Conservation (phyloP, 2,113 vertebrate genomes). For the Paramormyrops kingsleyae region DNA sequence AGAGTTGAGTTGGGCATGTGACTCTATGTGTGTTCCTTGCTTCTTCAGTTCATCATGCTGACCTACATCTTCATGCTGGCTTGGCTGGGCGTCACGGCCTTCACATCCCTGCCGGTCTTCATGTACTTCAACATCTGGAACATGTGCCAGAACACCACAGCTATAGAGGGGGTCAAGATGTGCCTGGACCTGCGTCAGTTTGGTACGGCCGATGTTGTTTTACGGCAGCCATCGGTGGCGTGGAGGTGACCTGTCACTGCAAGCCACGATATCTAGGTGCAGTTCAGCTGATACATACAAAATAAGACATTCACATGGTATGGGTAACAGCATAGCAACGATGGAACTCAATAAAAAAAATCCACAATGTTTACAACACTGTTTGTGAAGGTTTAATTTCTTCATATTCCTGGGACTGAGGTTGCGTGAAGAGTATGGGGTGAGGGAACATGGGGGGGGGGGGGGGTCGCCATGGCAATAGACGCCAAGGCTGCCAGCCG, state of each 20-base stretch:
- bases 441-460: background rate
- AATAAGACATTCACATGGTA: background rate
- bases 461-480: background rate
- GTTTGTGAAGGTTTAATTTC: background rate
- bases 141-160: slow-evolving; percentile 86
- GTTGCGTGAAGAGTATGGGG: background rate
- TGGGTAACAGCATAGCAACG: background rate
- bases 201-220: slow-evolving; percentile 53
- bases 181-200: slow-evolving; percentile 96
- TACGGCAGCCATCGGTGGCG: background rate
- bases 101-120: slow-evolving; percentile 93
- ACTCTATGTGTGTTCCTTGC: background rate
- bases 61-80: slow-evolving; percentile 98
- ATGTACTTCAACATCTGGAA: slow-evolving; percentile 99
- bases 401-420: background rate
- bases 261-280: background rate
- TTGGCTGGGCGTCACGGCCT: slow-evolving; percentile 96
- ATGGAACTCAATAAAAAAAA: background rate
- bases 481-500: background rate
- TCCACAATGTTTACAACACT: background rate
- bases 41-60: slow-evolving; percentile 93
- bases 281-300: background rate
- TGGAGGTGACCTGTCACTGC: background rate
- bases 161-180: slow-evolving; percentile 76
- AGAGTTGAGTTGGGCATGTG: background rate